Evolutionary conservation across 2,888 invertebrate species (phyloP), one percentile per base, ranked within the genome.

Genomic region (Dryobotodes eremita): DNA sequence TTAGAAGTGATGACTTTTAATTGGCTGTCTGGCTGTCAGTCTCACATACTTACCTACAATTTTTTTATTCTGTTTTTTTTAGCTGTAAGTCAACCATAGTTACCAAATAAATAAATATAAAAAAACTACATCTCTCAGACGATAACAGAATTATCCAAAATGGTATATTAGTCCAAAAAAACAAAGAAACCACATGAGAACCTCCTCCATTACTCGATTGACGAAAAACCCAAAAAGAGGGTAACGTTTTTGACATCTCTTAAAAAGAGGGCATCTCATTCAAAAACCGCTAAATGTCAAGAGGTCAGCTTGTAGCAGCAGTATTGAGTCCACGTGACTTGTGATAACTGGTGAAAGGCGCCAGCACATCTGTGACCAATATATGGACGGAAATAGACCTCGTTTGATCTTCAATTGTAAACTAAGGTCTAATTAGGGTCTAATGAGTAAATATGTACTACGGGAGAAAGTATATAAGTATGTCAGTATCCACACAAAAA

Each of bases 301-400:
- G 15, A 80, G 78, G 80, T 79, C 80, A 79, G 1, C 0, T n/a
- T 71, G 36, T 79, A 80, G 80, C 80, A 71, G 55, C 26, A 7
- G 11, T 62, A 78, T 80, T 80, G 71, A 71, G 80, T 26, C 11
- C 80, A 76, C 36, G 17, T 26, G 6, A 31, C 77, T 15, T 5
- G 46, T 53, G 53, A 36, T 62, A 62, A 55, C 42, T 36, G 15
- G 78, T 55, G 78, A 78, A 79, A 79, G 80, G 78, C 10, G 26
- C 55, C 20, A 62, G 36, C 80, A 55, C 10, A 48, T 15, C n/a
- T 26, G 26, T 42, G 53, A 55, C 71, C 42, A 11, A 46, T 23
- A 46, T 23, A 55, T 53, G 42, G 42, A 55, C 42, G 42, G 42
- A 42, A 23, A 8, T 71, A 36, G 70, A 61, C n/a, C 80, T 17